Evolutionary conservation across 1,140 invertebrate genomes (phyloP).

Genomic region (Neodiprion lecontei): DNA sequence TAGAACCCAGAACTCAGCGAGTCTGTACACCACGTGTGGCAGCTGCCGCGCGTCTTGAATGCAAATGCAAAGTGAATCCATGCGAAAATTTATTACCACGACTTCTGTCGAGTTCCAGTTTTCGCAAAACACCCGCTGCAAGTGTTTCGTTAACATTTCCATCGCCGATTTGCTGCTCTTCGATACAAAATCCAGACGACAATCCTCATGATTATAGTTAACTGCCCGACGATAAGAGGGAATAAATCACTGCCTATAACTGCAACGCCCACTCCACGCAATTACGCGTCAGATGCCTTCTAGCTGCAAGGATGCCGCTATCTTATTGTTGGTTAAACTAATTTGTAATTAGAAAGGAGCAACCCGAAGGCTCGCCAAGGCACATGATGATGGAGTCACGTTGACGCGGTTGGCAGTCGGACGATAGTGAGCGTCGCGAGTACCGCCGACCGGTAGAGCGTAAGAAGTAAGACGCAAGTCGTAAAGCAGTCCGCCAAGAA

Average conservation of each 20-base stretch:
- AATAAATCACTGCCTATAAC: too few relatives aligned
- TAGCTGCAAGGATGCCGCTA: conserved; percentile 13
- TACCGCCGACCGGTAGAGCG: neutral
- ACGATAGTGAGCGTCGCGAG: conserved; percentile 2
- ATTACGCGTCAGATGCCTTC: neutral
- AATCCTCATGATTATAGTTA: too few relatives aligned
- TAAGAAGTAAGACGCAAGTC: neutral
- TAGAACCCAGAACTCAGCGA: conserved; percentile 3
- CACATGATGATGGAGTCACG: conserved; percentile 9
- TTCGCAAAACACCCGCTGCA: too few relatives aligned
- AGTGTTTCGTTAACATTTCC: too few relatives aligned
- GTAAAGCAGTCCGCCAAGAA: neutral
- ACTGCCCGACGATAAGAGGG: too few relatives aligned
- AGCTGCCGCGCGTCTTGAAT: conserved; percentile 8
- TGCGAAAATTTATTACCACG: neutral
- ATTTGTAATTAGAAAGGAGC: conserved; percentile 32
- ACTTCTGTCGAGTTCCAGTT: neutral
- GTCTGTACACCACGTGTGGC: conserved; percentile 1
- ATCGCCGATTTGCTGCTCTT: too few relatives aligned
- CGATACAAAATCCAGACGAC: too few relatives aligned
- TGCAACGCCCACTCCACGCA: neutral
- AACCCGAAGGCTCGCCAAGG: conserved; percentile 18
- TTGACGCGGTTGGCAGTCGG: conserved; percentile 8
- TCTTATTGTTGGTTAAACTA: conserved; percentile 24
- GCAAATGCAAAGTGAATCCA: conserved; percentile 18